These are phyloP conservation scores for Anoplophora glabripennis DNA, from an alignment of 1,140 invertebrate genomes.

Conservation along the genomic window DNA sequence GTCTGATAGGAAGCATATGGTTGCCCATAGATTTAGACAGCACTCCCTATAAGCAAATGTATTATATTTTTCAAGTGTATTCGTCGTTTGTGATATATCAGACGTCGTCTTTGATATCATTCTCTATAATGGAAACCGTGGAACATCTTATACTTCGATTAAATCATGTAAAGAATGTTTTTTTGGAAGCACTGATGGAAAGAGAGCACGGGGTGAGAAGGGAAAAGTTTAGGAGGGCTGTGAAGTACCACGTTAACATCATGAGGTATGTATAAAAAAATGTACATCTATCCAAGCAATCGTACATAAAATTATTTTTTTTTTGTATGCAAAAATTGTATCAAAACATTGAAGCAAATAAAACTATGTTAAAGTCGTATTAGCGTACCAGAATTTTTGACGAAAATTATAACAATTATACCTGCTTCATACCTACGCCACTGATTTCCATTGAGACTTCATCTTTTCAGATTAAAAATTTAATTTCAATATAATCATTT, in stretches of 20 bases:
- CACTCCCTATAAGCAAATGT: constrained; percentile 1
- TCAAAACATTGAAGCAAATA: too few relatives aligned
- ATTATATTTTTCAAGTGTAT: constrained; percentile 9
- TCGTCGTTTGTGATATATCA: constrained; percentile 1
- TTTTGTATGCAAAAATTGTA: too few relatives aligned
- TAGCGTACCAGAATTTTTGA: too few relatives aligned
- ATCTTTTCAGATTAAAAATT: too few relatives aligned
- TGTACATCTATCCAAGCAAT: too few relatives aligned
- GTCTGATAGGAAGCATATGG: constrained; percentile 3
- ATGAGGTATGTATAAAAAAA: too few relatives aligned
- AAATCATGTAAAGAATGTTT: constrained; percentile 6
- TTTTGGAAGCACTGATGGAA: not conserved
- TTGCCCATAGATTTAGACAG: constrained; percentile 9
- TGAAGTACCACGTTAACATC: not conserved
- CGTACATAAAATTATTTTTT: too few relatives aligned
- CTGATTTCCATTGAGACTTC: too few relatives aligned
- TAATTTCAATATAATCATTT: too few relatives aligned
- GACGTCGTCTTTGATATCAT: constrained; percentile 4
- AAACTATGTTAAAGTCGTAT: too few relatives aligned
- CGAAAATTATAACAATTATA: too few relatives aligned
- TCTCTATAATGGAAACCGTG: constrained; percentile 4
- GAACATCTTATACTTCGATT: constrained; percentile 11
- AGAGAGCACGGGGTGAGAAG: not conserved
- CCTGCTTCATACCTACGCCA: too few relatives aligned
- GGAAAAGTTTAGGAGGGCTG: constrained; percentile 2